Evolutionary conservation across 2,888 invertebrate species (phyloP).

Genomic region (Cheilosia scutellata): DNA sequence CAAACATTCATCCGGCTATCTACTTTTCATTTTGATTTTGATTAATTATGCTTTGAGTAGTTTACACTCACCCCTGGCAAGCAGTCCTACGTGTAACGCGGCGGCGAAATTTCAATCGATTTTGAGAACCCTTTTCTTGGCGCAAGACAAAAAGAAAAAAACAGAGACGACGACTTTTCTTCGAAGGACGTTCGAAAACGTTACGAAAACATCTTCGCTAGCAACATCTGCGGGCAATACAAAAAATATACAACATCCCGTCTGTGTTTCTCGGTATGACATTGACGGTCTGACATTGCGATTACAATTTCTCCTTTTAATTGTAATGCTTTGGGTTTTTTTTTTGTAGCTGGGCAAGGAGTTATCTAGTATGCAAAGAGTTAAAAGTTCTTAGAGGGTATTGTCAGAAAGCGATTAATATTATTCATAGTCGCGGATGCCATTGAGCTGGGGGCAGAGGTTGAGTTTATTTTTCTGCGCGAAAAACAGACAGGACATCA

Average conservation of each 20-base stretch:
- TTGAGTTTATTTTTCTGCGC: constrained; percentile 40
- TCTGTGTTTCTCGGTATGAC: constrained; percentile 56
- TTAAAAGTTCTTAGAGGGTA: constrained; percentile 35
- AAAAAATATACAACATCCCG: constrained; percentile 23
- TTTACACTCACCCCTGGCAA: constrained; percentile 57
- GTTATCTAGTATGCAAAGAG: constrained; percentile 17
- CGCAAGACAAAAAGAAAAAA: constrained; percentile 16
- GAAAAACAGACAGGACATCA: constrained; percentile 70
- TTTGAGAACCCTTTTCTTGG: constrained; percentile 61
- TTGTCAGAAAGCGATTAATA: constrained; percentile 70
- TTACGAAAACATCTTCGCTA: constrained; percentile 29
- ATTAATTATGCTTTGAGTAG: constrained; percentile 69
- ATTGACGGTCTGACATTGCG: constrained; percentile 73
- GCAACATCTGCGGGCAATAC: constrained; percentile 70
- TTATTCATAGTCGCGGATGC: constrained; percentile 72
- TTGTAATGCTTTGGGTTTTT: constrained; percentile 39
- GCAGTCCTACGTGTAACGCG: constrained; percentile 24
- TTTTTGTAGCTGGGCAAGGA: background rate
- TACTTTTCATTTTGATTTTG: constrained; percentile 74
- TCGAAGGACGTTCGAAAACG: constrained; percentile 44
- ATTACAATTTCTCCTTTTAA: constrained; percentile 72
- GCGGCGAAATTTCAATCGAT: constrained; percentile 69
- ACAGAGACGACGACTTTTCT: constrained; percentile 25
- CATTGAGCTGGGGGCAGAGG: constrained; percentile 51
- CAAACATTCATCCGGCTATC: constrained; percentile 49